A percentile compares a stretch with the other conserved stretches of the same genome.
Conservation (phyloP, 2,113 vertebrate species). For the Cyanoramphus novaezelandiae region DNA sequence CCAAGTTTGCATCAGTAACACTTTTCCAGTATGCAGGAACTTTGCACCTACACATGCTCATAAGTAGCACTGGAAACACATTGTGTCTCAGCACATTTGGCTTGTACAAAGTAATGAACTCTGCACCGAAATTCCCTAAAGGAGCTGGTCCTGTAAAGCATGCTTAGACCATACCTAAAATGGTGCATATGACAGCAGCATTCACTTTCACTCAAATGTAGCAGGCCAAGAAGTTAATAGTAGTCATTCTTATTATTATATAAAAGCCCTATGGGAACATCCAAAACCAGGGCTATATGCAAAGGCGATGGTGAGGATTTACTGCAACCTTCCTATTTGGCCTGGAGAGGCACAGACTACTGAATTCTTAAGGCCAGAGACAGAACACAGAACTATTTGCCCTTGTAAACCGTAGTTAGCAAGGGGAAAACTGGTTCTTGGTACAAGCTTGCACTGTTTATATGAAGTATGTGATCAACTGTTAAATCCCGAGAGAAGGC, state of each 20-base stretch:
- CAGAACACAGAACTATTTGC: not conserved
- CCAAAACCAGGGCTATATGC: not conserved
- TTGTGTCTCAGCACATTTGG: not conserved
- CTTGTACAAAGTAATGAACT: not conserved
- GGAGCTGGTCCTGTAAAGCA: not conserved
- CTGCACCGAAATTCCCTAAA: not conserved
- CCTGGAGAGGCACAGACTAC: not conserved
- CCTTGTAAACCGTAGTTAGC: not conserved
- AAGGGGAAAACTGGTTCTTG: not conserved
- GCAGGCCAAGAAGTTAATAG: not conserved
- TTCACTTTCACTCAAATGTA: not conserved
- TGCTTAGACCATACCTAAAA: not conserved
- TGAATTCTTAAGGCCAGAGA: not conserved
- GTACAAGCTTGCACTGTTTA: not conserved
- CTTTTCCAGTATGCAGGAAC: not conserved
- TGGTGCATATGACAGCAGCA: not conserved
- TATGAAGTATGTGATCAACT: not conserved
- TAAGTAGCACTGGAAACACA: not conserved
- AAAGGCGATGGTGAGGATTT: not conserved
- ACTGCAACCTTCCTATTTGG: not conserved
- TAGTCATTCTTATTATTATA: not conserved
- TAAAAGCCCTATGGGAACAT: not conserved
- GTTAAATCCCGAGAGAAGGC: not conserved
- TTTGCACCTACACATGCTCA: not conserved
- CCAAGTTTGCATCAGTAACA: not conserved